Conservation (phyloP, 1,140 invertebrate species). For the Apis mellifera region Amel_HAv3.1 CM009936.2:13443001-13443500, state of each 20-base stretch:
- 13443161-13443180: not conserved
- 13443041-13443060: not conserved
- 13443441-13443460: not conserved
- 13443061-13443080: not conserved
- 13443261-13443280: slow-evolving; percentile 22
- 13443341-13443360: slow-evolving; percentile 16
- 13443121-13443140: slow-evolving; percentile 37
- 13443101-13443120: slow-evolving; percentile 23
- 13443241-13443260: not conserved
- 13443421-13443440: not conserved
- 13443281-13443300: slow-evolving; percentile 30
- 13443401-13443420: not conserved
- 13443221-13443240: not conserved
- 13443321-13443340: slow-evolving; percentile 13
- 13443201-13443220: slow-evolving; percentile 10
- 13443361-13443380: not conserved
- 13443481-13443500: no score
- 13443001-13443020: not conserved
- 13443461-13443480: not conserved
- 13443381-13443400: no score
- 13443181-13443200: slow-evolving; percentile 28
- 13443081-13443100: slow-evolving; percentile 31
- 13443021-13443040: not conserved
- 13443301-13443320: slow-evolving; percentile 20
- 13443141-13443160: slow-evolving; percentile 46